Conservation (phyloP, 2,888 invertebrate genomes). For the Dryococelus australis region DNA sequence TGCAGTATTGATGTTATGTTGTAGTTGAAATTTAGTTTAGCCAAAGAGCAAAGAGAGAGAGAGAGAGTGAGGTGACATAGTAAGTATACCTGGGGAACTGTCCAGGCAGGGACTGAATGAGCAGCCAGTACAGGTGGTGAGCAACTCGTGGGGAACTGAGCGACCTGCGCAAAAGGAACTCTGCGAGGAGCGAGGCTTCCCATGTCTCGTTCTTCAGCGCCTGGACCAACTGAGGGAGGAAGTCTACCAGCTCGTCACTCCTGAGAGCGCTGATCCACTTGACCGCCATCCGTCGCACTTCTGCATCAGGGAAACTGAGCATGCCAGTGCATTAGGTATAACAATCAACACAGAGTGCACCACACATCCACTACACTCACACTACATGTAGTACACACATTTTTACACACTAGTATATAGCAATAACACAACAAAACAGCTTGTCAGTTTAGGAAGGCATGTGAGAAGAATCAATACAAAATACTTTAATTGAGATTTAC, state of each 20-base stretch:
- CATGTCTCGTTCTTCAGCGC: constrained; percentile 90
- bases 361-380: background rate
- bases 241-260: constrained; percentile 89
- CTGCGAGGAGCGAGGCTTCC: constrained; percentile 86
- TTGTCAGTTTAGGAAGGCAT: no score
- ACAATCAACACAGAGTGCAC: no score
- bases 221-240: constrained; percentile 92
- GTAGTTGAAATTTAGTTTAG: no score
- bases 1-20: no score
- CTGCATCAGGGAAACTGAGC: constrained; percentile 87
- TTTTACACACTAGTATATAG: no score
- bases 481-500: no score
- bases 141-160: constrained; percentile 89
- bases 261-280: constrained; percentile 79
- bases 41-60: no score
- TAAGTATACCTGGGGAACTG: constrained; percentile 69
- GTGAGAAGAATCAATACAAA: no score
- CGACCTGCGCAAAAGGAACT: constrained; percentile 82
- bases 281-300: constrained; percentile 86
- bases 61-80: background rate
- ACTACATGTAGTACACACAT: no score
- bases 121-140: constrained; percentile 93
- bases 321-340: background rate
- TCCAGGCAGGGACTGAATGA: constrained; percentile 84
- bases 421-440: no score